A percentile compares a stretch with the other conserved stretches of the same genome.
Evolutionary conservation across 2,113 vertebrate genomes (phyloP).

Genomic region (Orthonyx spaldingii): DNA sequence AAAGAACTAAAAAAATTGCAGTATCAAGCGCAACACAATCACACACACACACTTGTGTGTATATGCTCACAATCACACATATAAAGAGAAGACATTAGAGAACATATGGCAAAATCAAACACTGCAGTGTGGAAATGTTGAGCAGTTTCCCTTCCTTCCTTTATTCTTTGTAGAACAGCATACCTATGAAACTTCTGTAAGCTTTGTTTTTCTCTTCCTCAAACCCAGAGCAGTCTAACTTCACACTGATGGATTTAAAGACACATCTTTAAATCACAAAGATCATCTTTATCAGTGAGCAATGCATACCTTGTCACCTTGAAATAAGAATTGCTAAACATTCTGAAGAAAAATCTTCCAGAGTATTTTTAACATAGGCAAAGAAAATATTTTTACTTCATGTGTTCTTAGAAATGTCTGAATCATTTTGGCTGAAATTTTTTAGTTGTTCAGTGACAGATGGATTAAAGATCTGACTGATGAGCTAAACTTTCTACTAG

Average conservation of each 20-base stretch:
- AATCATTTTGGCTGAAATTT: constrained; percentile 1
- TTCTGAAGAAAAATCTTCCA: background rate
- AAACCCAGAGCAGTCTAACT: background rate
- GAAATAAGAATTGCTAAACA: background rate
- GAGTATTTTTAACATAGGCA: background rate
- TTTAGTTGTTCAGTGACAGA: background rate
- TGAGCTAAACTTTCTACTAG: constrained; percentile 4
- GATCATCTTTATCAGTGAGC: background rate
- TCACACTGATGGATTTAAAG: background rate
- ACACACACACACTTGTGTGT: accelerated
- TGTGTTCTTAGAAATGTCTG: constrained; percentile 7
- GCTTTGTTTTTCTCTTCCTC: background rate
- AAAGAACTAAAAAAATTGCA: background rate
- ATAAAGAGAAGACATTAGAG: background rate
- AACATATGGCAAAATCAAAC: background rate
- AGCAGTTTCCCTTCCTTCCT: background rate
- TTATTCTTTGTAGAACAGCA: background rate
- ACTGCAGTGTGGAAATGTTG: background rate
- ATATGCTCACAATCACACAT: background rate
- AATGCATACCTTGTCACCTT: background rate
- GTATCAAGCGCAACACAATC: background rate
- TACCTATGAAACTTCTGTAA: background rate
- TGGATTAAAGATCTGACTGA: constrained; percentile 4
- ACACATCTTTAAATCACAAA: background rate
- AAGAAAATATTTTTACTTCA: constrained; percentile 20